Base-by-base conservation (phyloP, 1,140 invertebrate genomes). In the Nephila pilipes region DNA sequence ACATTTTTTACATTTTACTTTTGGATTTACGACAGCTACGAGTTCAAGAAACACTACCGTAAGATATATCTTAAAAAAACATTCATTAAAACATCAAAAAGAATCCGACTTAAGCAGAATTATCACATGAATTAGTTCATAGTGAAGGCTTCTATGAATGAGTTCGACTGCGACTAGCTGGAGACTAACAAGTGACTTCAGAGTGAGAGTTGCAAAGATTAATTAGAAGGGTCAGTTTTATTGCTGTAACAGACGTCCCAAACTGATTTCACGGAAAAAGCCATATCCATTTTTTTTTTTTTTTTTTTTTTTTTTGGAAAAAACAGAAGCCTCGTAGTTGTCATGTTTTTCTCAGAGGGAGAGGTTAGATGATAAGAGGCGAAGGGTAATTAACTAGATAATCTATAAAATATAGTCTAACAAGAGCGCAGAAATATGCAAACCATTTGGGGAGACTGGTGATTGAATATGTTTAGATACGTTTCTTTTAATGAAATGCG, bases 181-280 rank as follows among this genome's bases (percentile, higher is more conserved):
- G 69, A 75, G 69, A 32, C 69, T 16, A 75, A 75, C 16, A 32
- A 75, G 32, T 32, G 69, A 75, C 29, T 32, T 29, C 69, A 32
- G 29, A 36, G 69, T 75, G 29, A 75, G 69, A 10, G 29, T 75
- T 32, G 32, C 29, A 36, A 75, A 32, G 69, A 75, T 75, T 75
- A 75, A 75, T 75, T 75, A 29, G 69, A n/a, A 75, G 69, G 25
- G 32, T 75, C 69, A 75, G 69, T 75, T 75, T 75, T 75, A 75
- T 75, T 32, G 29, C 69, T 75, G 32, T 4, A 14, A 4, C 18
- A 75, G 29, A 29, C 16, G 32, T 36, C 25, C 32, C 69, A 75
- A 75, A 14, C 29, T 32, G 29, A 75, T 75, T 75, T 75, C 69
- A 75, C 16, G 36, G 69, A 75, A 75, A 75, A 10, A 18, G 29